These are phyloP conservation scores for Micoletzkya japonica DNA, from an alignment of 2,888 invertebrate genomes.

Conservation along the genomic window DNA sequence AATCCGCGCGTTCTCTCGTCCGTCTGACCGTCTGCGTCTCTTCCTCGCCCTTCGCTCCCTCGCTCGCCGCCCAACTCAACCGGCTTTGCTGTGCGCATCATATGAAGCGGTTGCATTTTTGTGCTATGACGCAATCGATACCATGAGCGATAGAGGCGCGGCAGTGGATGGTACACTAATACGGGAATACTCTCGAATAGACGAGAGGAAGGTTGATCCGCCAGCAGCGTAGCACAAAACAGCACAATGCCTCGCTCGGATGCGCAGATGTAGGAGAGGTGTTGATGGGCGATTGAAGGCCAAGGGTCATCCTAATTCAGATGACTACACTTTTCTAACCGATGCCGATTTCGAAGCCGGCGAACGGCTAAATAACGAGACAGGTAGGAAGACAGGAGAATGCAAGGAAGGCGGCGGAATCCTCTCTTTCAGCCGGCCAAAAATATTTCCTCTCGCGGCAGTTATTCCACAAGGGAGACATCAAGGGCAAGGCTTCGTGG, in stretches of 20 bases:
- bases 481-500: slow-evolving; percentile 60
- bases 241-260: too few species aligned
- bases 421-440: slow-evolving; percentile 28
- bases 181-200: not conserved
- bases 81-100: too few species aligned
- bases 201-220: not conserved
- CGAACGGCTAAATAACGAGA: slow-evolving; percentile 40
- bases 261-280: too few species aligned
- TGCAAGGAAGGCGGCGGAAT: too few species aligned
- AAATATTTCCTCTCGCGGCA: slow-evolving; percentile 49
- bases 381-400: slow-evolving; percentile 32
- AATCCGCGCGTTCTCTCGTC: not conserved
- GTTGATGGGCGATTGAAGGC: too few species aligned
- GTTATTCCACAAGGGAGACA: slow-evolving; percentile 53
- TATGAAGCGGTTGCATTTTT: too few species aligned
- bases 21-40: not conserved
- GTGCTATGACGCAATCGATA: too few species aligned
- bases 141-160: too few species aligned
- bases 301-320: slow-evolving; percentile 31
- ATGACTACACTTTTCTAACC: slow-evolving; percentile 46
- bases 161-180: too few species aligned
- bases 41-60: not conserved
- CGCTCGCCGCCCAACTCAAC: not conserved
- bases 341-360: slow-evolving; percentile 57
- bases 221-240: not conserved